Evolutionary conservation across 2,888 invertebrate genomes (phyloP).

Genomic region (Cephalotes varians): DNA sequence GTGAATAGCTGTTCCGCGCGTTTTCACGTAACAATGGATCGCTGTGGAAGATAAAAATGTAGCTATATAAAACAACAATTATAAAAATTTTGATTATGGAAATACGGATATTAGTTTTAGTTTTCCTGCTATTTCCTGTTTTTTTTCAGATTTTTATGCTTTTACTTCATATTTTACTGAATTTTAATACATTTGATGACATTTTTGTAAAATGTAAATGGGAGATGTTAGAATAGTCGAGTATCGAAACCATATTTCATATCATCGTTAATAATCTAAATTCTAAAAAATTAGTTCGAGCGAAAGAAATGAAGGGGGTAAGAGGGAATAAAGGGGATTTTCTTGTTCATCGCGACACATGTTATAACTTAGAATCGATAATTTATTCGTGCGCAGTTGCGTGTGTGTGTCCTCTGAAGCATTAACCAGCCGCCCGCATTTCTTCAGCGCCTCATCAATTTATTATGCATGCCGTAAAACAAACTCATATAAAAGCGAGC

Average conservation of each 20-base stretch:
- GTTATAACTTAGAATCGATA: constrained; percentile 26
- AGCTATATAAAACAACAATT: constrained; percentile 20
- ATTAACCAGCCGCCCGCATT: constrained; percentile 27
- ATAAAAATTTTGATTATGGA: constrained; percentile 16
- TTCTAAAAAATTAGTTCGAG: neutral
- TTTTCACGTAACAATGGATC: constrained; percentile 14
- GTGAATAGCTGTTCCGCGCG: constrained; percentile 1
- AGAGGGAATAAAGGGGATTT: neutral
- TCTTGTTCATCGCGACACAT: neutral
- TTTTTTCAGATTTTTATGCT: neutral
- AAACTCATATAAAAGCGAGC: constrained; percentile 40
- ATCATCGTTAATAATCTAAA: neutral
- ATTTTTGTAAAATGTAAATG: neutral
- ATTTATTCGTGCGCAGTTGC: constrained; percentile 41
- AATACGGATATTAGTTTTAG: constrained; percentile 15
- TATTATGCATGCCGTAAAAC: constrained; percentile 52
- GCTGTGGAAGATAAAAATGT: constrained; percentile 19
- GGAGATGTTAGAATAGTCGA: neutral
- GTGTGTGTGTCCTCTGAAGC: constrained; percentile 32
- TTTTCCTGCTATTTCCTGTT: neutral
- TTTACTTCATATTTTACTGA: neutral
- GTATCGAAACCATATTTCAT: neutral
- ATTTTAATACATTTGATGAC: neutral
- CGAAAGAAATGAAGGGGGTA: neutral
- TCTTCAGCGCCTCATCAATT: constrained; percentile 42